Conservation (phyloP, 2,797 vertebrate genomes). For the Gymnocypris eckloni region DNA sequence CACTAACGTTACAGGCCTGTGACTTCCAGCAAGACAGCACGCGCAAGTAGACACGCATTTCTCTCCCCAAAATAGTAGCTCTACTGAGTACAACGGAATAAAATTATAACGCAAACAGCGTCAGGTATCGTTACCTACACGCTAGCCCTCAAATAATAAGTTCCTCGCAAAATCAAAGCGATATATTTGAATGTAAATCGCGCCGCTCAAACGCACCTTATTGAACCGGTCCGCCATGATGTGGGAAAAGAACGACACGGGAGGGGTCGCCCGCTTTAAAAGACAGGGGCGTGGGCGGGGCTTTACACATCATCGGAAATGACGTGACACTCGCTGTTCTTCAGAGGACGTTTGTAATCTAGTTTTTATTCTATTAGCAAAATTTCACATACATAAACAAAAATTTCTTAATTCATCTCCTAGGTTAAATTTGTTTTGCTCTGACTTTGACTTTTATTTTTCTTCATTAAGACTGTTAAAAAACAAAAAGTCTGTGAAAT, state of each 20-base stretch:
- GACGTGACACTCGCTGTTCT: slow-evolving; percentile 50
- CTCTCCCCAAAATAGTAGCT: background rate
- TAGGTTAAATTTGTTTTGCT: too few species aligned
- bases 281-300: slow-evolving; percentile 75
- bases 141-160: background rate
- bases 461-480: too few species aligned
- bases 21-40: background rate
- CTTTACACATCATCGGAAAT: slow-evolving; percentile 51
- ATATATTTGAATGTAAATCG: background rate
- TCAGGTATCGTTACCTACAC: background rate
- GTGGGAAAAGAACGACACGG: slow-evolving; percentile 82
- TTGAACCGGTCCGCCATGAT: slow-evolving; percentile 88
- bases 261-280: slow-evolving; percentile 78
- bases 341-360: background rate
- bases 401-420: too few species aligned
- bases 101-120: too few species aligned
- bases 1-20: slow-evolving; percentile 31
- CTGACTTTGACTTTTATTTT: too few species aligned
- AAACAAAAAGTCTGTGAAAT: too few species aligned
- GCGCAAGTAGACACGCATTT: background rate
- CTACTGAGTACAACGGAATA: background rate
- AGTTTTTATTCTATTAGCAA: too few species aligned
- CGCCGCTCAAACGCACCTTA: slow-evolving; percentile 73
- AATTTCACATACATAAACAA: too few species aligned
- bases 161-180: background rate